Percentiles rank a stretch among this genome's conserved stretches.
These are phyloP conservation scores for Anoplolepis gracilipes DNA, from an alignment of 1,140 invertebrate species.

Conservation along the genomic window DNA sequence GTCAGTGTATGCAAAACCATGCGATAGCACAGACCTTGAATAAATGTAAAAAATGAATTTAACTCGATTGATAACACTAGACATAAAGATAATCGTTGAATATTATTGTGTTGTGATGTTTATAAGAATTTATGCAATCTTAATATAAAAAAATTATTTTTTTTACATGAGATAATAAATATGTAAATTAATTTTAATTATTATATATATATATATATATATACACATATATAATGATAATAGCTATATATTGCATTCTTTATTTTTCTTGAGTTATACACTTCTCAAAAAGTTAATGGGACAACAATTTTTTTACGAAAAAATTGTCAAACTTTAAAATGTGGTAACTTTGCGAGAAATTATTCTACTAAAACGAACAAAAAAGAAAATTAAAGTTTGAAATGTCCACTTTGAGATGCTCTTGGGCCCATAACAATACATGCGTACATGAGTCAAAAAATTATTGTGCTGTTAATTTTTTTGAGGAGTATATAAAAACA, in stretches of 20 bases:
- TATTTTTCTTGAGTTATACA: background rate
- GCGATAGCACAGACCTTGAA: constrained; percentile 3
- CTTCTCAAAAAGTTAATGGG: too few relatives aligned
- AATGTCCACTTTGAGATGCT: too few relatives aligned
- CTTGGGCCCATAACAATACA: too few relatives aligned
- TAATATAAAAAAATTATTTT: background rate
- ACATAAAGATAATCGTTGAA: background rate
- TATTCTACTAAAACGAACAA: too few relatives aligned
- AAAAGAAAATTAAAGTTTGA: too few relatives aligned
- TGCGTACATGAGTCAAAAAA: too few relatives aligned
- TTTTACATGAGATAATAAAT: background rate
- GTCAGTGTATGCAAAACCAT: background rate
- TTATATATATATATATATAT: background rate
- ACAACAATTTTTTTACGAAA: too few relatives aligned
- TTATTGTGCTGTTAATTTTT: too few relatives aligned
- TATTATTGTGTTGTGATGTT: too few relatives aligned
- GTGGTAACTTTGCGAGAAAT: too few relatives aligned
- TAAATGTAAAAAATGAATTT: background rate
- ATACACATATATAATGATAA: too few relatives aligned
- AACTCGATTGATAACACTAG: background rate
- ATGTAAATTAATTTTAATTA: background rate
- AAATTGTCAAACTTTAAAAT: too few relatives aligned
- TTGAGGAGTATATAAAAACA: constrained; percentile 2
- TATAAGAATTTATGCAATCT: background rate
- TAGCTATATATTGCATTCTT: background rate